Evolutionary conservation across 2,888 invertebrate species (phyloP), one percentile per base, ranked within the genome.

Genomic region (Apoderus coryli): DNA sequence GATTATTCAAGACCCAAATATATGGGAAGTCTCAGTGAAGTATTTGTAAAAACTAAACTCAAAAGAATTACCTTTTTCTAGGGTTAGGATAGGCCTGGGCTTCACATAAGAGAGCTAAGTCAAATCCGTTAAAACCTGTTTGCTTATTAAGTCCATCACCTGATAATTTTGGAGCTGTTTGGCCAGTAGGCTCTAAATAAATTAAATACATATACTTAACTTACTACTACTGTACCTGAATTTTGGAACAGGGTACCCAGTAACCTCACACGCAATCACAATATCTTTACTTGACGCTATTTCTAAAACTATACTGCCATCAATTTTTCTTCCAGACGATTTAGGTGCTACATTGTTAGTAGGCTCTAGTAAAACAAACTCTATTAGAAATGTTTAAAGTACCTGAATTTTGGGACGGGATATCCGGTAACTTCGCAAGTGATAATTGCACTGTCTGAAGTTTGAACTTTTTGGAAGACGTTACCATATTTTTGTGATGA

Each of bases 151-250:
- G 59, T 37, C 70, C 67, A 43, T 65, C 65, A 13, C 65, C 65
- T 25, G 63, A 58, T 29, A 64, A 46, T 44, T 59, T 59, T 10
- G 66, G 65, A 34, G 55, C 53, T 22, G 64, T 65, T 43, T 63
- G 63, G 43, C 64, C 60, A 23, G 63, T 65, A 19, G 67, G 66
- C 48, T 66, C 67, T 66, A 56, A 54, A n/a, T 40, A 36, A 35
- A 3, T 15, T 14, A 27, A 27, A 16, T 27, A 14, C n/a, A 5
- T 10, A 22, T 62, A 34, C 19, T n/a, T n/a, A n/a, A n/a, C n/a
- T n/a, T n/a, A n/a, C n/a, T n/a, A n/a, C n/a, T 39, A 41, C n/a
- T n/a, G 37, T 69, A 77, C 78, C 77, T 76, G 69, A 70, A 76
- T 46, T 68, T 50, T 40, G 78, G 78, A 40, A 69, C 68, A 38